These are phyloP conservation scores for Turritopsis rubra DNA, from an alignment of 30 jellyfish, hydroid and myxozoan species.

Conservation along the genomic window DNA sequence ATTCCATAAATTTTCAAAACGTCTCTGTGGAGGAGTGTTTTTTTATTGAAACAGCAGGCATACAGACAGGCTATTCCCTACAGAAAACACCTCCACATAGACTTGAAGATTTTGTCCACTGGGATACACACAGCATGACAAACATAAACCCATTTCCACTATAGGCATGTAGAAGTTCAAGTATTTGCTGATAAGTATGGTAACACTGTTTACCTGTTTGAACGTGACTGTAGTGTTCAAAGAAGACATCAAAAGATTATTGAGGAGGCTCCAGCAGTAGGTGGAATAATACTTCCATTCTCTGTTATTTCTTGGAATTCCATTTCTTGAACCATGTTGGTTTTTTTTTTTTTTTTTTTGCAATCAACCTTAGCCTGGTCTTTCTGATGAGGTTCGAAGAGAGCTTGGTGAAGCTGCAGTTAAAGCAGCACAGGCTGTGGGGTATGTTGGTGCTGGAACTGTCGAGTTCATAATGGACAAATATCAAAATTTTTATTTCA, in stretches of 20 bases:
- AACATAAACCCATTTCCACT: background rate
- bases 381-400: conserved; percentile 57
- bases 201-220: conserved; percentile 74
- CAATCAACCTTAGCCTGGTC: conserved; percentile 54
- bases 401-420: conserved; percentile 93
- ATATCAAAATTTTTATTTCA: conserved; percentile 64
- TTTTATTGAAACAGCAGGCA: too few relatives aligned
- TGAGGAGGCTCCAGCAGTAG: conserved; percentile 97
- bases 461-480: conserved; percentile 86
- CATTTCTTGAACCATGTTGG: background rate
- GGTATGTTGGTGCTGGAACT: conserved; percentile 97
- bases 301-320: background rate
- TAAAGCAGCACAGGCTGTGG: conserved; percentile 89
- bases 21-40: too few relatives aligned
- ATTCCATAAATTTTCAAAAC: too few relatives aligned
- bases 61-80: too few relatives aligned
- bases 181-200: conserved; percentile 89
- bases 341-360: background rate
- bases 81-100: too few relatives aligned
- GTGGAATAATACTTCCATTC: conserved; percentile 10
- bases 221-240: conserved; percentile 94
- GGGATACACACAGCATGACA: background rate
- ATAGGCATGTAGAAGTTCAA: conserved; percentile 91
- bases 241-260: conserved; percentile 92
- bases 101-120: too few relatives aligned